Percentiles rank a stretch among this genome's conserved stretches.
Evolutionary conservation across 2,113 vertebrate species (phyloP).

Genomic region (Vulpes lagopus): DNA sequence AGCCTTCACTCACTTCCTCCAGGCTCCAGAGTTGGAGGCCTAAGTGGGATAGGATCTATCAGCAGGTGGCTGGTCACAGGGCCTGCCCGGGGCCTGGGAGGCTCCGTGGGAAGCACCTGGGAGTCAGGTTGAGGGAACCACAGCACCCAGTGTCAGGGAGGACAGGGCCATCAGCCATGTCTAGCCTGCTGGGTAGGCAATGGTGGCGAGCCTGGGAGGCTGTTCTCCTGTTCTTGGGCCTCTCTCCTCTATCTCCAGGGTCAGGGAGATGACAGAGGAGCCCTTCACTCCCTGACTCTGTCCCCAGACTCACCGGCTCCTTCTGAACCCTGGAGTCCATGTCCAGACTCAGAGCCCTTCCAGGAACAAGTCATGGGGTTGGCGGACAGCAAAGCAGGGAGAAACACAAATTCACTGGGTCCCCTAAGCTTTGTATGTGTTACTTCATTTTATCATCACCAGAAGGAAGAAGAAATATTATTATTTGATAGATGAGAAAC

Average conservation of each 20-base stretch:
- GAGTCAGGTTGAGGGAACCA: not conserved
- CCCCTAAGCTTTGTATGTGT: not conserved
- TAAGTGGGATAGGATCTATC: not conserved
- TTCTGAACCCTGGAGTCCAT: not conserved
- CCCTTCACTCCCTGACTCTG: not conserved
- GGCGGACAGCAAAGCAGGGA: not conserved
- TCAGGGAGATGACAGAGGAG: not conserved
- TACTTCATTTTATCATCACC: not conserved
- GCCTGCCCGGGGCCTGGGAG: not conserved
- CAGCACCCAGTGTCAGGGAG: not conserved
- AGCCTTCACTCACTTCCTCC: not conserved
- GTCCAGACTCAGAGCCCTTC: not conserved
- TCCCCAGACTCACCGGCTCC: not conserved
- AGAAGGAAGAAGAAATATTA: not conserved
- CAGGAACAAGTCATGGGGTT: not conserved
- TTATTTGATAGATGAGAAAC: not conserved
- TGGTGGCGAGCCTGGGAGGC: not conserved
- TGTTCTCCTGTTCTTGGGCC: no score
- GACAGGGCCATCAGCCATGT: accelerated
- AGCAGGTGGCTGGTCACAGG: not conserved
- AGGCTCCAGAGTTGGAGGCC: not conserved
- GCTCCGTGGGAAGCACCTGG: not conserved
- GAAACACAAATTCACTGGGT: not conserved
- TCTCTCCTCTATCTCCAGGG: not conserved
- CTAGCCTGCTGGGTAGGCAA: no score